Percentiles rank a stretch among this genome's conserved stretches.
Evolutionary conservation across 2,113 vertebrate species (phyloP).

Genomic region (Apteryx mantelli): DNA sequence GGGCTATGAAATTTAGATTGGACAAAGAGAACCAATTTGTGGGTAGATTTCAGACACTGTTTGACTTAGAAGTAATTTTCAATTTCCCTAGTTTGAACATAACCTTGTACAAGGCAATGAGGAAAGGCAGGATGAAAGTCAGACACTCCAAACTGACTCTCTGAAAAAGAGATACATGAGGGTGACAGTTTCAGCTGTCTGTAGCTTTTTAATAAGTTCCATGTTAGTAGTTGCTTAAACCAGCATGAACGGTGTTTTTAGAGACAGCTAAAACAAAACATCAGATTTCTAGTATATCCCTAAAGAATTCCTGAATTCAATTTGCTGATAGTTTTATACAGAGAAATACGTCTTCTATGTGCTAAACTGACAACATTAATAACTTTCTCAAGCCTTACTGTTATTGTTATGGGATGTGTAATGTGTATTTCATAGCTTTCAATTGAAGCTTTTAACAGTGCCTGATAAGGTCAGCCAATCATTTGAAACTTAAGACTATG

Average conservation of each 20-base stretch:
- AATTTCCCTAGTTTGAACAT: constrained; percentile 90
- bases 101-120: constrained; percentile 89
- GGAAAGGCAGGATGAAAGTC: constrained; percentile 67
- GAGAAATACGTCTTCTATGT: background rate
- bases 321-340: background rate
- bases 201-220: background rate
- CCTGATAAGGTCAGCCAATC: background rate
- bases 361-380: background rate
- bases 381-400: background rate
- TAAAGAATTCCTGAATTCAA: background rate
- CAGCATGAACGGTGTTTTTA: background rate
- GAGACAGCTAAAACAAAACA: background rate
- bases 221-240: background rate
- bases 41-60: constrained; percentile 83
- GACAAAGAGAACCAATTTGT: constrained; percentile 91
- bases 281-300: background rate
- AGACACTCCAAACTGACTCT: background rate
- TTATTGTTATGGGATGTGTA: background rate
- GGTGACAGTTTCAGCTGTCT: background rate
- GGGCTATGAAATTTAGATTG: constrained; percentile 94
- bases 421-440: constrained; percentile 5
- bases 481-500: background rate
- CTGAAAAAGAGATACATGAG: background rate
- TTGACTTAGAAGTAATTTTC: constrained; percentile 87
- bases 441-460: background rate